Evolutionary conservation across 1,140 invertebrate species (phyloP).

Genomic region (Lordiphosa mommai): DNA sequence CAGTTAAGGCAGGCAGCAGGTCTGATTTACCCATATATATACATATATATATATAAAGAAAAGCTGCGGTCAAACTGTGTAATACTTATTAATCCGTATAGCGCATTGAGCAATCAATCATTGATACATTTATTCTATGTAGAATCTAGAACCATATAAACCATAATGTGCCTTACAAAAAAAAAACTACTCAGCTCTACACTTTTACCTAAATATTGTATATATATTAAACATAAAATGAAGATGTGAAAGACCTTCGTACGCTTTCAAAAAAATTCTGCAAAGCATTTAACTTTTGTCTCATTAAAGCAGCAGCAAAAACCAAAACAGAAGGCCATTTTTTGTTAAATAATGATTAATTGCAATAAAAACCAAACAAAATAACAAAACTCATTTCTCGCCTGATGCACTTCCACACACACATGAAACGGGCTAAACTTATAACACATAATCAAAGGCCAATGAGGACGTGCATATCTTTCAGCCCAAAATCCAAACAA

Average conservation of each 20-base stretch:
- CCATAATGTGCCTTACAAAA: conserved; percentile 63
- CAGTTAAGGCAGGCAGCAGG: no score
- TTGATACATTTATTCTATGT: conserved; percentile 10
- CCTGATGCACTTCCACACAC: no score
- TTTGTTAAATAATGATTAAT: not conserved
- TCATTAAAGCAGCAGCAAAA: not conserved
- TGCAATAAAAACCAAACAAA: no score
- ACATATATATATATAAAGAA: conserved; percentile 10
- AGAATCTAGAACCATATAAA: conserved; percentile 2
- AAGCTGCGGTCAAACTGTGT: conserved; percentile 44
- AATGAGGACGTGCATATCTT: no score
- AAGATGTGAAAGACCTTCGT: not conserved
- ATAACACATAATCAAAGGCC: no score
- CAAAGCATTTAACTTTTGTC: not conserved
- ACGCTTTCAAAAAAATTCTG: conserved; percentile 2
- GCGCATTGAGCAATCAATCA: conserved; percentile 65
- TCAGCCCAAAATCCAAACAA: not conserved
- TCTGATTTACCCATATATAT: conserved; percentile 6
- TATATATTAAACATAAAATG: conserved; percentile 3
- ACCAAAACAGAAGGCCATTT: not conserved
- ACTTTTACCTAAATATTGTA: conserved; percentile 12
- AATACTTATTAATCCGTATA: conserved; percentile 26
- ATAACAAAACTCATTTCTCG: no score
- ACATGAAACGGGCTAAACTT: no score
- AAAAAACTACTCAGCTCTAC: conserved; percentile 35